A percentile compares a stretch with the other conserved stretches of the same genome.
Evolutionary conservation across 2,113 vertebrate species (phyloP).

Genomic region (Macrotis lagotis): DNA sequence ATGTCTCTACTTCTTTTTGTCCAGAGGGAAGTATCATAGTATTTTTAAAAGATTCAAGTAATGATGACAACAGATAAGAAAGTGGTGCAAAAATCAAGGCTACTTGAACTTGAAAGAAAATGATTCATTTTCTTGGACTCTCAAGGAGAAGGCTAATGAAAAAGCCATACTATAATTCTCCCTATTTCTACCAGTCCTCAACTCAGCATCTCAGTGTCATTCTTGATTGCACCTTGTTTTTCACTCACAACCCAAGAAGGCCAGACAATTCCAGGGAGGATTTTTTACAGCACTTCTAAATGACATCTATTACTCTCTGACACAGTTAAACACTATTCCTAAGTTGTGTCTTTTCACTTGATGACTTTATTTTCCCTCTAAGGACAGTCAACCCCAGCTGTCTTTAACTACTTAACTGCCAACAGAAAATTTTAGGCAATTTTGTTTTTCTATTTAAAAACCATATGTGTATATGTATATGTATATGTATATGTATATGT

Average conservation of each 20-base stretch:
- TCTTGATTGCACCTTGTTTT: not conserved
- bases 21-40: not conserved
- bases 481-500: too few relatives aligned
- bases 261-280: not conserved
- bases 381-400: not conserved
- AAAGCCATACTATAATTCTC: slow-evolving; percentile 19
- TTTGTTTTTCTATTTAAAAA: not conserved
- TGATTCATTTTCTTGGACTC: not conserved
- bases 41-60: not conserved
- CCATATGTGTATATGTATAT: too few relatives aligned
- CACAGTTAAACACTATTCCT: not conserved
- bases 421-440: not conserved
- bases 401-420: not conserved
- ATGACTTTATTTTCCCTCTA: not conserved
- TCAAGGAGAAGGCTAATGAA: slow-evolving; percentile 8
- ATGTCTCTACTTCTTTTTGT: not conserved
- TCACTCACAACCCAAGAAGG: not conserved
- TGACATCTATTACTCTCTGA: not conserved
- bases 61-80: not conserved
- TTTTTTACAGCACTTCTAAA: not conserved
- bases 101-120: not conserved
- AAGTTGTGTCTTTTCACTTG: not conserved
- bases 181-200: not conserved
- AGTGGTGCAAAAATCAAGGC: not conserved
- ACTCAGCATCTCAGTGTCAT: not conserved